phyloP scores from a whole-genome alignment of 2,113 vertebrate genomes.

The Picathartes gymnocephalus region DNA sequence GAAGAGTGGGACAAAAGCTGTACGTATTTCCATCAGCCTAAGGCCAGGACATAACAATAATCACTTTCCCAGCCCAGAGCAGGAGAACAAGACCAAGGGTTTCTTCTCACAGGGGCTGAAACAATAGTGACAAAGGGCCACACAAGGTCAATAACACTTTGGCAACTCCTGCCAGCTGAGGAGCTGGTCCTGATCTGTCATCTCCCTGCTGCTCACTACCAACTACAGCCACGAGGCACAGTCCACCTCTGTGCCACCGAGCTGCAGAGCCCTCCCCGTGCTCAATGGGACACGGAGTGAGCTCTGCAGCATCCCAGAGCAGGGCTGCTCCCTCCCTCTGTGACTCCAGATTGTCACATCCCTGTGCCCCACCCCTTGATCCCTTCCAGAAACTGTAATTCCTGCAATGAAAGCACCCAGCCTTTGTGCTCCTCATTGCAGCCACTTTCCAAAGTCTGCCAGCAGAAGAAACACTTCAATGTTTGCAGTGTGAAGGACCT shows the following conservation, averaged over 20 bases:
- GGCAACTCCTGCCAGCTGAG: conserved; percentile 1
- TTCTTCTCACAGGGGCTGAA: conserved; percentile 24
- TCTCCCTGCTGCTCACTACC: conserved; percentile 6
- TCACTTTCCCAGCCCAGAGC: neutral
- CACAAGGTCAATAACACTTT: conserved; percentile 23
- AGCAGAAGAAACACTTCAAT: neutral
- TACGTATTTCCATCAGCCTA: conserved; percentile 11
- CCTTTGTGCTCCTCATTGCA: neutral
- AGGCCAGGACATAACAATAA: conserved; percentile 11
- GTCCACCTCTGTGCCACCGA: neutral
- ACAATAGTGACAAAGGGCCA: conserved; percentile 37
- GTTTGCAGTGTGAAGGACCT: neutral
- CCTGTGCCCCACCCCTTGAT: neutral
- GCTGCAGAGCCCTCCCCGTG: neutral
- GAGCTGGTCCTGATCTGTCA: conserved; percentile 10
- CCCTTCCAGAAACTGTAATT: neutral
- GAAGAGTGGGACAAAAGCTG: neutral
- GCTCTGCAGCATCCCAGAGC: neutral
- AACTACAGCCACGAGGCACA: neutral
- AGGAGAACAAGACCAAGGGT: neutral
- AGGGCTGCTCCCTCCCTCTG: neutral
- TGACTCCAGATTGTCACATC: neutral
- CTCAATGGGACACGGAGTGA: neutral
- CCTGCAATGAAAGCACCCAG: neutral
- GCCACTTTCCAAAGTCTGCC: neutral